Evolutionary conservation across 1,140 invertebrate species (phyloP).

Genomic region (Brachionus koreanus): DNA sequence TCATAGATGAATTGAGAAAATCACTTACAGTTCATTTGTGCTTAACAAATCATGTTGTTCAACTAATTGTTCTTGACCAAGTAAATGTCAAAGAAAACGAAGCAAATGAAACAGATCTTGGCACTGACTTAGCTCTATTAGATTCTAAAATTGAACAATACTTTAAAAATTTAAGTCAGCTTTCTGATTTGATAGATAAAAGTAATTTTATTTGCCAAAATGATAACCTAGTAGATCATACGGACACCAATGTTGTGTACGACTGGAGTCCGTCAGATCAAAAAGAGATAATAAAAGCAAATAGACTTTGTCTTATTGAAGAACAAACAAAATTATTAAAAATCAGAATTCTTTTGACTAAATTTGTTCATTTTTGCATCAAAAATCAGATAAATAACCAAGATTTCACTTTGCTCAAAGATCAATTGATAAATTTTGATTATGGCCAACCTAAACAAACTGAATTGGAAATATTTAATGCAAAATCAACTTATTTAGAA

Average conservation of each 20-base stretch:
- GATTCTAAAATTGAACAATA: background rate
- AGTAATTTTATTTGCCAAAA: background rate
- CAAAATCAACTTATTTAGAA: background rate
- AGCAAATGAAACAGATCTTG: background rate
- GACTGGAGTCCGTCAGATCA: background rate
- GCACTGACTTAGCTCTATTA: background rate
- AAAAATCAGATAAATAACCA: background rate
- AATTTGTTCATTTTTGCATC: background rate
- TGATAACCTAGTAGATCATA: background rate
- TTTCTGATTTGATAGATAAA: background rate
- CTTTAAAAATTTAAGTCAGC: background rate
- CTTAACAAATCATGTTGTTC: background rate
- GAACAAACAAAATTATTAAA: background rate
- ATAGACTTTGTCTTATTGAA: background rate
- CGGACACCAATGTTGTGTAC: conserved; percentile 10
- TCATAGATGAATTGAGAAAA: background rate
- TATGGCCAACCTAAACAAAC: background rate
- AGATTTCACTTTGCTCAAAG: background rate
- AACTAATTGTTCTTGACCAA: background rate
- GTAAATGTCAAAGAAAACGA: background rate
- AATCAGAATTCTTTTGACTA: background rate
- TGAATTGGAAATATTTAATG: background rate
- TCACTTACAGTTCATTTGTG: conserved; percentile 8
- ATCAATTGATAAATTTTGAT: background rate
- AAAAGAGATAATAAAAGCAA: background rate